These are phyloP conservation scores for Pogonognathellus flavescens DNA, from an alignment of 1,140 invertebrate genomes.

Conservation along the genomic window DNA sequence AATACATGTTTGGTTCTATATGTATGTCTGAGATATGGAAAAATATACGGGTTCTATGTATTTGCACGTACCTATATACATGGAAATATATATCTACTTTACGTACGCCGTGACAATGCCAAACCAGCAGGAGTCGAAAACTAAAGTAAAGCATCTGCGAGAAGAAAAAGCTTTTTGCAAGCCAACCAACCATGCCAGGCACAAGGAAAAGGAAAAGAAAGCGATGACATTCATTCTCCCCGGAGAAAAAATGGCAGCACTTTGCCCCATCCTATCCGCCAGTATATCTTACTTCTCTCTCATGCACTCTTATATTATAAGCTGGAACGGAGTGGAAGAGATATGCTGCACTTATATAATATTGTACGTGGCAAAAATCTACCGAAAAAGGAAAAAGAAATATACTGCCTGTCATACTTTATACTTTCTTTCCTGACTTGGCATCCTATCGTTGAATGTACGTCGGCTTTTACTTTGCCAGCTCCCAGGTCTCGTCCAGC, in stretches of 20 bases:
- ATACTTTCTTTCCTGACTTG: conserved; percentile 44
- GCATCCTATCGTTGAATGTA: not conserved
- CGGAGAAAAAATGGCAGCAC: conserved; percentile 57
- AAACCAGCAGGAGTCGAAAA: conserved; percentile 40
- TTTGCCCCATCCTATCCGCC: conserved; percentile 54
- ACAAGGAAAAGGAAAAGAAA: conserved; percentile 51
- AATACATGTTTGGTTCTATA: not conserved
- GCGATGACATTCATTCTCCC: conserved; percentile 65
- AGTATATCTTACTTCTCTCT: conserved; percentile 42
- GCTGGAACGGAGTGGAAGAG: not conserved
- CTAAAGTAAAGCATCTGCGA: conserved; percentile 23
- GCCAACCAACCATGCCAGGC: not conserved
- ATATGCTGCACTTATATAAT: not conserved
- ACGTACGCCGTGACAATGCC: conserved; percentile 27
- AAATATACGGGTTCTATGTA: not conserved
- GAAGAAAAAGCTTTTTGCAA: conserved; percentile 34
- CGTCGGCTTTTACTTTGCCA: conserved; percentile 21
- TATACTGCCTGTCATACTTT: conserved; percentile 52
- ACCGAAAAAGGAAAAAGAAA: conserved; percentile 45
- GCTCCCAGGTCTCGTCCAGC: not conserved
- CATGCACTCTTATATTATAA: conserved; percentile 3
- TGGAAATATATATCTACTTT: conserved; percentile 4
- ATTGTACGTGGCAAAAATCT: conserved; percentile 17
- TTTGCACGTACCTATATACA: not conserved
- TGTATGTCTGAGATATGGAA: too few species aligned